Evolutionary conservation across 2,797 vertebrate genomes (phyloP), one percentile per base, ranked within the genome.

Genomic region (Anableps anableps): DNA sequence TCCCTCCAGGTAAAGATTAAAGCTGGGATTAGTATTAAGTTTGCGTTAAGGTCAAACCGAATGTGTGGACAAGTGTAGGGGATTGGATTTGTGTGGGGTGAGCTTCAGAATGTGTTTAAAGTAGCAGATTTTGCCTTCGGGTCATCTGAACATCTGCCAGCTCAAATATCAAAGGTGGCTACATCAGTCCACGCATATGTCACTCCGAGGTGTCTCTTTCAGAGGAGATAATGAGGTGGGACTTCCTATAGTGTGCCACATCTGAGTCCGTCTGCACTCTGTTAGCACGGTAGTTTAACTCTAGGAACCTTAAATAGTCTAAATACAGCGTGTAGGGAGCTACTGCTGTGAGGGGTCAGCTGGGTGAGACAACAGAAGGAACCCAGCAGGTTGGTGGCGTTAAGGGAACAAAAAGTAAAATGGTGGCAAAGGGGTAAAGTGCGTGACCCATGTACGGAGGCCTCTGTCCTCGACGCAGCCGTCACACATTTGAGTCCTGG

Each of bases 121-220:
- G 83, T 76, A 58, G 75, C 53, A 76, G 76, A 68, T 88, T 89
- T 85, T 74, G 41, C 82, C 92, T 88, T 50, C 38, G 0, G 87
- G 93, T 41, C 51, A 5, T 23, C 70, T 76, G 70, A 89, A 88
- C 91, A 91, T 90, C 91, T 92, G 89, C 81, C 74, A 48, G 90
- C 81, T 94, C 88, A 73, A 50, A 92, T 94, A 93, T 93, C 92
- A 95, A 94, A 94, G 91, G 71, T 82, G 76, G 62, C 19, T 83
- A 79, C 77, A 85, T 85, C 51, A 36, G 74, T 76, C 83, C 64
- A 68, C 75, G 29, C 75, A 89, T 75, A 64, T 80, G 85, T 89
- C 89, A 89, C 85, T 86, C 80, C 31, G 45, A 81, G 86, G 81
- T 53, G 2, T 85, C 50, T 51, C 31, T 8, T 80, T 87, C 83